These are phyloP conservation scores for Drosophila crucigera DNA, from an alignment of 2,888 invertebrate species.

Conservation along the genomic window DNA sequence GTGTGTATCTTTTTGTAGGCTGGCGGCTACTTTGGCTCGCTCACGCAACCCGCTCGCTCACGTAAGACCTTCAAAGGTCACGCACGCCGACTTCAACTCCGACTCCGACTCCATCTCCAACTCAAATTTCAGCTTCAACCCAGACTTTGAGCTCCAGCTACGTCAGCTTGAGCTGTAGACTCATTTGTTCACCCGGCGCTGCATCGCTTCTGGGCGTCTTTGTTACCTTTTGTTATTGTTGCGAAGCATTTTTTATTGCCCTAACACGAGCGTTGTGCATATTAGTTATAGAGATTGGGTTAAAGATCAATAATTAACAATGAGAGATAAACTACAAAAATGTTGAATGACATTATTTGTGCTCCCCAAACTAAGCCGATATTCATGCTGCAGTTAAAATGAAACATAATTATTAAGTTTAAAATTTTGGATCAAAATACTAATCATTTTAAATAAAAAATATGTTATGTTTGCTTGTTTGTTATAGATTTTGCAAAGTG, in stretches of 20 bases:
- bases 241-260: slow-evolving; percentile 20
- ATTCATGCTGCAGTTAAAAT: background rate
- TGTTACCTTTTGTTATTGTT: slow-evolving; percentile 32
- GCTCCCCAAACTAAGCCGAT: background rate
- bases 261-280: slow-evolving; percentile 8
- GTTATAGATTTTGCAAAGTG: background rate
- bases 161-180: slow-evolving; percentile 21
- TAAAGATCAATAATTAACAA: background rate
- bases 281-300: background rate
- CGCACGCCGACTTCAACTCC: slow-evolving; percentile 42
- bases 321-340: background rate
- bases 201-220: slow-evolving; percentile 60
- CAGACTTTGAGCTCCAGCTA: slow-evolving; percentile 10
- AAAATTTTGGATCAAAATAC: background rate
- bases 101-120: slow-evolving; percentile 1
- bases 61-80: slow-evolving; percentile 79
- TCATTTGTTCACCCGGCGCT: slow-evolving; percentile 36
- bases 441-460: background rate
- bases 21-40: slow-evolving; percentile 48
- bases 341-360: background rate
- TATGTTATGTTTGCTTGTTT: background rate
- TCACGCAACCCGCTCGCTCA: slow-evolving; percentile 66
- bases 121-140: slow-evolving; percentile 24
- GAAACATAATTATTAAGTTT: background rate
- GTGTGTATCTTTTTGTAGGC: slow-evolving; percentile 23